Evolutionary conservation across 2,113 vertebrate genomes (phyloP), one percentile per base, ranked within the genome.

Genomic region (Isichthys henryi): DNA sequence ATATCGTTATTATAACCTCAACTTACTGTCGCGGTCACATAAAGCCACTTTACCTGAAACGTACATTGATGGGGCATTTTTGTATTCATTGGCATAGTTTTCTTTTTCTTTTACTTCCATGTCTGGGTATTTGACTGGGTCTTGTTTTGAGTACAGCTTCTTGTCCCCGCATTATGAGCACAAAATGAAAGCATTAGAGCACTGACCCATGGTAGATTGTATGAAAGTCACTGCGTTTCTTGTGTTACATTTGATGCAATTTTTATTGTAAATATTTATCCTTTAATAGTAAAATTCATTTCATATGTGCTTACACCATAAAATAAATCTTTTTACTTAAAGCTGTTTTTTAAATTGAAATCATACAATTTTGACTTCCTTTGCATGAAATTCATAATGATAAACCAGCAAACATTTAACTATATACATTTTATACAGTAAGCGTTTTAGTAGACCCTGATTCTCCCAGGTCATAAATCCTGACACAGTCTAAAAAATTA

Each of bases 241-340:
- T 92, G 93, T 92, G 15, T 94, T 92, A 91, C 93, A 91, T 94
- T 93, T 93, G 88, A 93, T 93, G 92, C 91, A 93, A 94, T 93
- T 93, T 94, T 92, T 93, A 94, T 93, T 96, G 95, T 96, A 96
- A 92, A 96, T 96, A 95, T 93, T 92, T 94, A 94, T 93, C 94
- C 94, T 93, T 93, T 93, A 94, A 94, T 94, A 91, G 89, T 91
- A 89, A 74, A 93, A 90, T 91, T 94, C 95, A 94, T 96, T 96
- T 96, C 94, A 95, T 95, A 92, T 93, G 92, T 94, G 94, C 93
- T 94, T 96, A 95, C 94, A 95, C 95, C 95, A 93, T 93, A 94
- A 95, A 93, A 94, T 89, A 91, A 93, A 92, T 88, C 62, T 94
- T 94, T 94, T 94, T 95, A 95, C 94, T 93, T 93, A 91, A 91